Base-by-base conservation (phyloP, 2,888 invertebrate species). In the Cremastobaeus sp. region DNA sequence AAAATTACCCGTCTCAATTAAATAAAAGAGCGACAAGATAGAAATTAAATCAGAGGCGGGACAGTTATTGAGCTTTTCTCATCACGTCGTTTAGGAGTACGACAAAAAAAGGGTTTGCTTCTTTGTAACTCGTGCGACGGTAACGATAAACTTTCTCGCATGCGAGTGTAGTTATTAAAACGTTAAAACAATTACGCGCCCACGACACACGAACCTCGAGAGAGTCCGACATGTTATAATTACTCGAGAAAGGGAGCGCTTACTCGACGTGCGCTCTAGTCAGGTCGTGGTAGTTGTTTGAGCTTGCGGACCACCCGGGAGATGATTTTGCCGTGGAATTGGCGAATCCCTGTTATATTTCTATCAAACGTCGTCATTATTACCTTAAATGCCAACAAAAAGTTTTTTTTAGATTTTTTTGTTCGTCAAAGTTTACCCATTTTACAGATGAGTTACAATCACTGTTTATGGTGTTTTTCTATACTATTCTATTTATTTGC, bases 151-250 rank as follows among this genome's bases (percentile, higher is more conserved):
- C 76, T 77, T 73, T 62, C 74, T 77, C 68, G 82, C 83, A 82
- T 82, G 83, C 84, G 80, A 82, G 81, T 71, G 70, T 77, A 79
- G 82, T 85, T 85, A 85, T 85, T 85, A 85, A 85, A 85, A 85
- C 82, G 82, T 83, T 83, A 81, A 84, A 84, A 84, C 84, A 85
- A 85, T 85, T 85, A 85, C 76, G 79, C 79, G 78, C 79, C 78
- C 77, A 79, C 78, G 79, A 79, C 77, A 76, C 77, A 72, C 76
- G 78, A 69, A 65, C 32, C 35, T 37, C 55, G 54, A 21, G 54
- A 60, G 69, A 64, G 52, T 62, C 62, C 65, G 68, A 78, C 74
- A 76, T 70, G 69, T 79, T 78, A 79, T 83, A 83, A 83, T 83
- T 83, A 80, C 79, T 77, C 60, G 73, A 71, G 76, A 75, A 81